These are phyloP conservation scores for Salvelinus fontinalis DNA, from an alignment of 2,113 vertebrate genomes.

Conservation along the genomic window DNA sequence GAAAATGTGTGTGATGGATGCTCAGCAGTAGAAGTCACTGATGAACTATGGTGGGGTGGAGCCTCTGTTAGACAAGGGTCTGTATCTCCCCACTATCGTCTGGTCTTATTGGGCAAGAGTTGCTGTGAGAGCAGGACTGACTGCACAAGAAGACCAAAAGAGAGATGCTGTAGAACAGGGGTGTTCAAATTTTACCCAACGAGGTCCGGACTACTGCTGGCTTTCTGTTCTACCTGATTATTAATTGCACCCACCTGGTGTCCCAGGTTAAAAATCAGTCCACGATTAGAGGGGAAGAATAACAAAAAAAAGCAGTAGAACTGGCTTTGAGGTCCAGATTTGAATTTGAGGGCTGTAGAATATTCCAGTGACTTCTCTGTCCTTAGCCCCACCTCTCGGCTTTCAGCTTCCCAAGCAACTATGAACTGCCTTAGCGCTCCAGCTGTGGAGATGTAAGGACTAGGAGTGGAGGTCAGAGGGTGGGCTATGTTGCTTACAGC, in stretches of 20 bases:
- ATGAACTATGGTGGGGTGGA: not conserved
- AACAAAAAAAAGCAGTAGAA: no score
- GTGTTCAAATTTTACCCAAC: not conserved
- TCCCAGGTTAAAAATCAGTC: no score
- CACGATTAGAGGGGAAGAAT: no score
- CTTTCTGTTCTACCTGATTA: no score
- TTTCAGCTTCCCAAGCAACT: not conserved
- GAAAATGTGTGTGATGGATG: not conserved
- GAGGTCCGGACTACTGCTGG: not conserved
- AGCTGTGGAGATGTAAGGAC: not conserved
- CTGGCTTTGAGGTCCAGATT: not conserved
- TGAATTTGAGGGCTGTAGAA: not conserved
- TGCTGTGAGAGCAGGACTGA: not conserved
- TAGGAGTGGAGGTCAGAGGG: no score
- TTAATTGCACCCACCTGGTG: no score
- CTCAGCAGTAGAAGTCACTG: not conserved
- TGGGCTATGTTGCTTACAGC: no score
- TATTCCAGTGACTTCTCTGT: not conserved
- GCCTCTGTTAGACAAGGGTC: not conserved
- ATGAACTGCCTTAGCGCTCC: not conserved
- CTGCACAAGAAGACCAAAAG: constrained; percentile 13
- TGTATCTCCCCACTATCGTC: not conserved
- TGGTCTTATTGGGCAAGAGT: not conserved
- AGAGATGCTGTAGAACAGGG: not conserved
- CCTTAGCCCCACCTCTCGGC: not conserved